Conservation (phyloP, 2,113 vertebrate species). For the Labeo rohita region DNA sequence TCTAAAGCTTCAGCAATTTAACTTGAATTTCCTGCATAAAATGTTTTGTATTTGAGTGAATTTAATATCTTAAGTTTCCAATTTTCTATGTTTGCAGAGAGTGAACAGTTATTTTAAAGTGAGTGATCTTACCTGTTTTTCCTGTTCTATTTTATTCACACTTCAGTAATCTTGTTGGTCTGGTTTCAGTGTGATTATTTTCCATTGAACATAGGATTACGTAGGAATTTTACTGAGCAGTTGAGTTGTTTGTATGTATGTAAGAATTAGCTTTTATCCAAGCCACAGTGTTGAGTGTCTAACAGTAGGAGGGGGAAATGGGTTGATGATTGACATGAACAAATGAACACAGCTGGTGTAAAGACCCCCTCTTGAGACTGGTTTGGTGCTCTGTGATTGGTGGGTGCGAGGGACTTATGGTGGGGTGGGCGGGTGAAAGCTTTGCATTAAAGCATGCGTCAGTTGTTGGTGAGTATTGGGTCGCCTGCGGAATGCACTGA, state of each 20-base stretch:
- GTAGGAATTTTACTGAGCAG: not conserved
- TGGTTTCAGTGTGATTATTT: not conserved
- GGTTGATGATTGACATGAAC: conserved; percentile 67
- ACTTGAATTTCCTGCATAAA: not conserved
- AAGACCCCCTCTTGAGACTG: conserved; percentile 15
- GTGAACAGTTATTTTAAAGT: not conserved
- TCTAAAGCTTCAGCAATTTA: not conserved
- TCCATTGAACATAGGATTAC: not conserved
- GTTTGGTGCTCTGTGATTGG: conserved; percentile 69
- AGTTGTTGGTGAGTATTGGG: conserved; percentile 67
- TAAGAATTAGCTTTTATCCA: not conserved
- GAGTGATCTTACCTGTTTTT: not conserved
- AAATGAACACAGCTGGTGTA: conserved; percentile 72
- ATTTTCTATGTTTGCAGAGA: not conserved
- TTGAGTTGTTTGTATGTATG: not conserved
- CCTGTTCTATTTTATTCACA: not conserved
- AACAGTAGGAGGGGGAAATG: conserved; percentile 6
- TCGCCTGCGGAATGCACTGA: conserved; percentile 60
- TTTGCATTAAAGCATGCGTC: conserved; percentile 72
- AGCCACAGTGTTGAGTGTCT: not conserved
- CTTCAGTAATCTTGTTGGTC: not conserved
- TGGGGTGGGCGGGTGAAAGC: conserved; percentile 65
- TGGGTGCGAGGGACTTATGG: conserved; percentile 60
- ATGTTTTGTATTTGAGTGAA: not conserved
- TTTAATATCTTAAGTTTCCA: not conserved